A percentile compares a stretch with the other conserved stretches of the same genome.
These are phyloP conservation scores for Atlantisia rogersi DNA, from an alignment of 2,113 vertebrate species.

Conservation along the genomic window DNA sequence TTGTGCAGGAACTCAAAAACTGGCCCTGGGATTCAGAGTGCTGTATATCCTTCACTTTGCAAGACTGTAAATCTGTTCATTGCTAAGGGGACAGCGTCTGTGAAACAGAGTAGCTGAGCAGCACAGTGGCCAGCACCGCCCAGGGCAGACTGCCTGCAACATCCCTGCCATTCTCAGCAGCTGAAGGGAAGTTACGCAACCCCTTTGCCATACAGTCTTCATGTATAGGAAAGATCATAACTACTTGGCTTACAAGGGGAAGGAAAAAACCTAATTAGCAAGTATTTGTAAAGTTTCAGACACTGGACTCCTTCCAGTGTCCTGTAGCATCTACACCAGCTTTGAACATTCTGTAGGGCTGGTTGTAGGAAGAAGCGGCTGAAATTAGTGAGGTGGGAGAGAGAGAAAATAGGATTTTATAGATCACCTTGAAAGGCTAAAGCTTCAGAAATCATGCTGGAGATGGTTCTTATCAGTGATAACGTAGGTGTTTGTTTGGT, in stretches of 20 bases:
- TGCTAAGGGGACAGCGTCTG: not conserved
- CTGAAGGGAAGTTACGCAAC: not conserved
- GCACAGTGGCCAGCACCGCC: rapidly evolving
- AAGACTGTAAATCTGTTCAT: not conserved
- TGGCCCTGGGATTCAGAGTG: not conserved
- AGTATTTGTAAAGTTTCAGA: not conserved
- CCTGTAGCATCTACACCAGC: not conserved
- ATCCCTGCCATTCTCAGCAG: not conserved
- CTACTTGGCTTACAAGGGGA: not conserved
- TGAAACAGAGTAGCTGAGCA: rapidly evolving
- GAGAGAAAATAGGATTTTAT: not conserved
- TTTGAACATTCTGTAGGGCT: rapidly evolving
- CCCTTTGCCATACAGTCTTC: not conserved
- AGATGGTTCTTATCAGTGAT: not conserved
- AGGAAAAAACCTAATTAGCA: not conserved
- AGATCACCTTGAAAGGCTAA: not conserved
- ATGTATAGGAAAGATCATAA: not conserved
- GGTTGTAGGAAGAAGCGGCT: not conserved
- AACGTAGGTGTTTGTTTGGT: not conserved
- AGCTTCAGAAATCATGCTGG: not conserved
- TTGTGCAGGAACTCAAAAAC: not conserved
- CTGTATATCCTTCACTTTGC: not conserved
- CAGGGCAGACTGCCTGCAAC: not conserved
- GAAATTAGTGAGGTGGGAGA: not conserved
- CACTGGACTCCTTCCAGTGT: not conserved